Evolutionary conservation across 2,797 vertebrate species (phyloP).

Genomic region (Pseudochirops cupreus): DNA sequence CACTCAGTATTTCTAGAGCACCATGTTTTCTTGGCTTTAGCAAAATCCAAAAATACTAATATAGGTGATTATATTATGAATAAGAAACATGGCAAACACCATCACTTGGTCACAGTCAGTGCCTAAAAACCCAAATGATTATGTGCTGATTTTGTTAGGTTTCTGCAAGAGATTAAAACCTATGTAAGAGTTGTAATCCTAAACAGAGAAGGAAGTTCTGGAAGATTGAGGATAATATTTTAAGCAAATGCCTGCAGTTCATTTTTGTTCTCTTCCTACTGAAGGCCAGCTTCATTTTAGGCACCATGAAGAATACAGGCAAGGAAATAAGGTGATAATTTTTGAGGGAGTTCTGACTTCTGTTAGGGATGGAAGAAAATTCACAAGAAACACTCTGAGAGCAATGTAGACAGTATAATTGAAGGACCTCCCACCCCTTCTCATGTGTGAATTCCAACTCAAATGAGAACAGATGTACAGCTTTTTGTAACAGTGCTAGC

Average conservation of each 20-base stretch:
- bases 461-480: background rate
- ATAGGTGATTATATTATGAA: slow-evolving; percentile 59
- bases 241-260: background rate
- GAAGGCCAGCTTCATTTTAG: background rate
- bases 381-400: background rate
- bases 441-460: background rate
- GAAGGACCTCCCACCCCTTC: background rate
- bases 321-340: background rate
- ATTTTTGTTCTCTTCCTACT: background rate
- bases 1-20: slow-evolving; percentile 52
- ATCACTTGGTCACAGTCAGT: slow-evolving; percentile 63
- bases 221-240: background rate
- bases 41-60: slow-evolving; percentile 64
- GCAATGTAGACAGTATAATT: background rate
- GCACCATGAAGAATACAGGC: background rate
- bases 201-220: background rate
- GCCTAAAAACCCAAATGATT: slow-evolving; percentile 69
- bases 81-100: slow-evolving; percentile 59
- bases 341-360: background rate
- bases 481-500: background rate
- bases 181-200: slow-evolving; percentile 33
- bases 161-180: slow-evolving; percentile 68
- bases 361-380: background rate
- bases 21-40: slow-evolving; percentile 57
- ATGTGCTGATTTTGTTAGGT: slow-evolving; percentile 69